phyloP scores from a whole-genome alignment of 2,113 vertebrate species.

The Thamnophis sirtalis region DNA sequence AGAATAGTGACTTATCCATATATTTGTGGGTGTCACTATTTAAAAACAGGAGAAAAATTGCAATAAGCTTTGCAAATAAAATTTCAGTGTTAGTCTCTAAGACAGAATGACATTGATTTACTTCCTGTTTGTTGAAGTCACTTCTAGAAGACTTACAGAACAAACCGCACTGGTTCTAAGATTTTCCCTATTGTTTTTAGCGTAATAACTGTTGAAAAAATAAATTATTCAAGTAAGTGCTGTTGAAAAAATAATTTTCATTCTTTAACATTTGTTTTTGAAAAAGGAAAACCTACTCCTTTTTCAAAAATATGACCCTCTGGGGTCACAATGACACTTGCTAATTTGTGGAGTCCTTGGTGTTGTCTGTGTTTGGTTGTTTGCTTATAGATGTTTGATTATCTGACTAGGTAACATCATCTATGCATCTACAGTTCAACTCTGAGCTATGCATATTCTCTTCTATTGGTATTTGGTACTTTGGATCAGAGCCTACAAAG shows the following conservation, averaged over 20 bases:
- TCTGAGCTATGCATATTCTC: not conserved
- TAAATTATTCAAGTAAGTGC: too few species aligned
- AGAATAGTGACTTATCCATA: not conserved
- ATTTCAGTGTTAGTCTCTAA: not conserved
- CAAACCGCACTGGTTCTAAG: not conserved
- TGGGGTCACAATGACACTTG: not conserved
- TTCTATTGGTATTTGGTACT: not conserved
- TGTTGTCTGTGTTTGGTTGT: too few species aligned
- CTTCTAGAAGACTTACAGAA: not conserved
- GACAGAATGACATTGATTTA: not conserved
- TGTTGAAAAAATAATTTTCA: not conserved
- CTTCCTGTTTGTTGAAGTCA: not conserved
- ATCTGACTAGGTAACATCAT: too few species aligned
- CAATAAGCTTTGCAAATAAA: not conserved
- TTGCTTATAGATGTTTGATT: too few species aligned
- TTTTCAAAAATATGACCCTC: not conserved
- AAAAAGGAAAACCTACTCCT: not conserved
- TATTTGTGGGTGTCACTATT: not conserved
- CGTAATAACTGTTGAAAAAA: not conserved
- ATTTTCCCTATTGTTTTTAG: not conserved
- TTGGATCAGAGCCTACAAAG: not conserved
- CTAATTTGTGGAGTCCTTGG: not conserved
- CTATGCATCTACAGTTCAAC: not conserved
- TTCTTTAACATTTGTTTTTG: not conserved
- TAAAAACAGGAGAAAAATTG: not conserved